Base-by-base conservation (phyloP, 2,888 invertebrate genomes). In the Coecobrya sp. region DNA sequence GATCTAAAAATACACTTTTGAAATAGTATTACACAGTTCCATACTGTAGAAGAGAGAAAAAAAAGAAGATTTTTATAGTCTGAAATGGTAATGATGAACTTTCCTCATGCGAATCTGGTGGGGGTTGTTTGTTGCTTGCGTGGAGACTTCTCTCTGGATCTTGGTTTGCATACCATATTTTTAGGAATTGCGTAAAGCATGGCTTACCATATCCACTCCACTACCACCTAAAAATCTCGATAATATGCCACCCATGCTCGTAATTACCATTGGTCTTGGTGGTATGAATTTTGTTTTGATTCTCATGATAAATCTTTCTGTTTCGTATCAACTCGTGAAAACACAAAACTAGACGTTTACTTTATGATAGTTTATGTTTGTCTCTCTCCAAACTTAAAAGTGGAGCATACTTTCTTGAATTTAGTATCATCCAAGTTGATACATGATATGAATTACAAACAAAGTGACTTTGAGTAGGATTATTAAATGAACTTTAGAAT, bases 1-100 rank as follows among this genome's bases (percentile, higher is more conserved):
- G n/a, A 70, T 89, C 89, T 89, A 89, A 89, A 89, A 89, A 89
- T 89, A 45, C 45, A 76, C 59, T 42, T n/a, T 89, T 62, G 22
- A 52, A 79, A 52, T 76, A 52, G n/a, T 36, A 8, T 22, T 36
- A 49, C 81, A 81, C n/a, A n/a, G n/a, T n/a, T 49, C 10, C 36
- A 84, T 62, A 84, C 5, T 42, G 27, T 25, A 68, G 65, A 68
- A 76, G 19, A 55, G 25, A 36, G 36, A 36, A 36, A 36, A 36
- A 36, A 36, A 36, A 36, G n/a, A 49, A 30, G 27, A 76, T 59
- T 62, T 88, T 79, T 88, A 79, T 27, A 49, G 36, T 79, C 36
- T 45, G 42, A 65, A 55, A 62, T 52, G 73, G 30, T 70, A 19
- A 27, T 30, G 8, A 19, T n/a, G 13, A 52, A 55, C 52, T 13